phyloP scores from a whole-genome alignment of 2,888 invertebrate species.

The Epinotia nisella region DNA sequence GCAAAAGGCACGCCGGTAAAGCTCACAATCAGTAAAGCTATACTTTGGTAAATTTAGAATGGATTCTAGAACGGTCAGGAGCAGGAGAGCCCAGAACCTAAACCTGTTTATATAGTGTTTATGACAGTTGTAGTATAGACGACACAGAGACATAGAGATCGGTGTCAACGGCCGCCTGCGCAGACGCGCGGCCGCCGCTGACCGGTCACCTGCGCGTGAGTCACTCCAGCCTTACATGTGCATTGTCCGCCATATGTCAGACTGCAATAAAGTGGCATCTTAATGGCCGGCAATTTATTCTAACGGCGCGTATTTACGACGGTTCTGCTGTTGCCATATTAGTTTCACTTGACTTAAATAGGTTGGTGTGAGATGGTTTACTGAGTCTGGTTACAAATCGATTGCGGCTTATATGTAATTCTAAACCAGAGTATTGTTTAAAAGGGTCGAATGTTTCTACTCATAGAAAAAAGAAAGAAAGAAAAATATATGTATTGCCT shows the following conservation, averaged over 20 bases:
- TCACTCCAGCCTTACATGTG: slow-evolving; percentile 41
- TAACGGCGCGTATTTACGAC: slow-evolving; percentile 21
- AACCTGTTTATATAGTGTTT: background rate
- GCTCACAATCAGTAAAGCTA: background rate
- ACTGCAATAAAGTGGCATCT: slow-evolving; percentile 17
- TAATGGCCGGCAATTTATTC: slow-evolving; percentile 29
- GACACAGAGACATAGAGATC: slow-evolving; percentile 26
- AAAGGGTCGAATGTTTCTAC: background rate
- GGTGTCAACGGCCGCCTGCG: slow-evolving; percentile 43
- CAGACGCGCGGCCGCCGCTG: slow-evolving; percentile 43
- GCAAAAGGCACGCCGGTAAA: too few relatives aligned
- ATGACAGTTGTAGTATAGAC: background rate
- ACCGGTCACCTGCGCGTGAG: slow-evolving; percentile 46
- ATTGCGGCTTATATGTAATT: background rate
- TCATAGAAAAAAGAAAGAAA: too few relatives aligned
- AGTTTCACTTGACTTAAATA: background rate
- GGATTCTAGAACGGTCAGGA: background rate
- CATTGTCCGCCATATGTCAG: slow-evolving; percentile 35
- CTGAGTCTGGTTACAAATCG: background rate
- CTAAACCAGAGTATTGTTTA: background rate
- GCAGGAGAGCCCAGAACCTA: background rate
- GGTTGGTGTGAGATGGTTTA: background rate
- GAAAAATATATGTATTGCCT: too few relatives aligned
- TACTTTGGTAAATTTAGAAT: background rate
- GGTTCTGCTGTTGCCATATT: slow-evolving; percentile 11